Base-by-base conservation (phyloP, 2,888 invertebrate species). In the Priocnemis perturbator region DNA sequence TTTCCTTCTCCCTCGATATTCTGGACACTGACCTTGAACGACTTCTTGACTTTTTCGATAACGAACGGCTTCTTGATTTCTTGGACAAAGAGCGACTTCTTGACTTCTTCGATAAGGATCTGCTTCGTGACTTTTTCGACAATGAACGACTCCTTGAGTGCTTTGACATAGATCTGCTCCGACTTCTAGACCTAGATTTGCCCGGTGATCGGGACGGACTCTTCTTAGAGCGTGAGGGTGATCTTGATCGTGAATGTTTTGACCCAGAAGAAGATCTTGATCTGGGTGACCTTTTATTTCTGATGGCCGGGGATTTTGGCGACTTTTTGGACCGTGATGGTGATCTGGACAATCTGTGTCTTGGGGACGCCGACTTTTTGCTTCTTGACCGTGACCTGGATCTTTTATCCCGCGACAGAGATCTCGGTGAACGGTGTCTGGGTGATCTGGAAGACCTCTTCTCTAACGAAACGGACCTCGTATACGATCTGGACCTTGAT, bases 131-230 rank as follows among this genome's bases (percentile, higher is more conserved):
- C 53, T 80, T 77, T 71, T 78, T 66, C 64, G 74, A 67, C 50
- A 74, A 71, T 14, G 77, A 73, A 11, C 73, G 70, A 19, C 78
- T 78, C 37, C 74, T 69, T 2, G 72, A 72, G 17, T 67, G 63
- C 48, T 73, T 73, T 9, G 91, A 91, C 79, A 90, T 59, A 15
- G 68, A 69, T 47, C 44, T 91, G 91, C 81, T 90, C 85, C 17
- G 53, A 55, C 81, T 81, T 53, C 80, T 70, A 23, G 79, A 78
- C 57, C 73, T 68, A 14, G 76, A 81, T 5, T 85, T 85, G n/a
- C 64, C 77, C 3, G 82, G 78, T 0, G 86, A 85, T 45, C 74
- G 76, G 0, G 86, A 85, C 2, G 76, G 66, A 0, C 81, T 83
- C 64, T 82, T 84, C 59, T 85, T 85, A 2, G 78, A 75, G 17